Evolutionary conservation across 2,888 invertebrate genomes (phyloP).

Genomic region (Gortyna flavago): DNA sequence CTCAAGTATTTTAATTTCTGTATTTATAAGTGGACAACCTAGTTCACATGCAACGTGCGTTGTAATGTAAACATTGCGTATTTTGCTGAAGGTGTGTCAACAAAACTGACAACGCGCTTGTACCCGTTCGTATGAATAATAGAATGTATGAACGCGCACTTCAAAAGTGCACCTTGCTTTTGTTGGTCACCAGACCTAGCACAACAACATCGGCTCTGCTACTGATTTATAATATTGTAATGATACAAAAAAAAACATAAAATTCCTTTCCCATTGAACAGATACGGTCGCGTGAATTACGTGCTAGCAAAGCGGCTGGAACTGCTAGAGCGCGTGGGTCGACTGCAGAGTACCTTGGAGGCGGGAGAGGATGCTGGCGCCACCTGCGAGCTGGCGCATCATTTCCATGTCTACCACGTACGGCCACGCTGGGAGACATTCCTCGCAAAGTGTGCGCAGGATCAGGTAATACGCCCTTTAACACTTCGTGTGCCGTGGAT

Average conservation of each 20-base stretch:
- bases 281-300: constrained; percentile 99
- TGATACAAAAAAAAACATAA: background rate
- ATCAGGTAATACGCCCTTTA: constrained; percentile 71
- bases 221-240: background rate
- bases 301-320: constrained; percentile 98
- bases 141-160: too few species aligned
- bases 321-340: constrained; percentile 95
- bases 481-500: background rate
- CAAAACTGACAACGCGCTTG: background rate
- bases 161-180: background rate
- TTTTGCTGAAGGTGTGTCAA: background rate
- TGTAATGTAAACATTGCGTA: background rate
- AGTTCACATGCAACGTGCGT: background rate
- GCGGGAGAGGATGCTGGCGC: constrained; percentile 97
- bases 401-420: constrained; percentile 98
- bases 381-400: constrained; percentile 99
- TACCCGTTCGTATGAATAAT: background rate
- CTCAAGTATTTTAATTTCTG: constrained; percentile 5
- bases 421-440: constrained; percentile 98
- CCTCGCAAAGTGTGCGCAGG: constrained; percentile 81
- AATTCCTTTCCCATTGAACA: constrained; percentile 65
- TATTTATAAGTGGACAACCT: background rate
- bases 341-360: constrained; percentile 95
- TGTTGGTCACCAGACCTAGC: background rate
- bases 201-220: background rate